phyloP scores from a whole-genome alignment of 2,888 invertebrate genomes.

The Zele albiditarsus region DNA sequence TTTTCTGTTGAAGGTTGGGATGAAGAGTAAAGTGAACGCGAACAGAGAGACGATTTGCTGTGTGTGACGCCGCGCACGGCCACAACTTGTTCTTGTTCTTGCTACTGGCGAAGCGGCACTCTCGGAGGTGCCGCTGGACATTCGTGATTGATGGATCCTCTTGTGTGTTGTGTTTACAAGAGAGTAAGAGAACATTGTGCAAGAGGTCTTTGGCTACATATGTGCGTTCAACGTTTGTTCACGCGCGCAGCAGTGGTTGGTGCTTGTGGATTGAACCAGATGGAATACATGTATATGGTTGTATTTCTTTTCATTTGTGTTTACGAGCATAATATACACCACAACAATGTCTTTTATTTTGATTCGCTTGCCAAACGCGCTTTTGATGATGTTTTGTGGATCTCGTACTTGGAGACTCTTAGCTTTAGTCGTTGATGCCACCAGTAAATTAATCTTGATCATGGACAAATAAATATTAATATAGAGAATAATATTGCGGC shows the following conservation, averaged over 20 bases:
- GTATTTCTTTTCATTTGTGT: slow-evolving; percentile 38
- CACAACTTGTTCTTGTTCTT: slow-evolving; percentile 61
- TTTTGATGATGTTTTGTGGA: slow-evolving; percentile 25
- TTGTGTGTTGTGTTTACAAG: slow-evolving; percentile 54
- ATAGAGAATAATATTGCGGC: slow-evolving; percentile 33
- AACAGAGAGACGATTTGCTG: slow-evolving; percentile 30
- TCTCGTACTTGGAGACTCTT: not conserved
- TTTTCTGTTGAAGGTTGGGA: not conserved
- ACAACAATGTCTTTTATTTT: slow-evolving; percentile 27
- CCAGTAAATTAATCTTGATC: not conserved
- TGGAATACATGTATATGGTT: slow-evolving; percentile 27
- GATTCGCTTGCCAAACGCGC: slow-evolving; percentile 28
- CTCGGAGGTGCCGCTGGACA: slow-evolving; percentile 53
- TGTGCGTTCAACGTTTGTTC: not conserved
- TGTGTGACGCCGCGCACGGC: slow-evolving; percentile 49
- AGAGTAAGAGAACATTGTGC: slow-evolving; percentile 28
- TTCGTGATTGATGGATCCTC: slow-evolving; percentile 70
- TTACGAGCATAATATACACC: slow-evolving; percentile 31
- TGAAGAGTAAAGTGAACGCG: slow-evolving; percentile 21
- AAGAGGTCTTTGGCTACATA: slow-evolving; percentile 56
- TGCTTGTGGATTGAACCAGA: slow-evolving; percentile 16
- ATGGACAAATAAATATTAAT: not conserved
- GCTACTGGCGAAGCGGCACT: slow-evolving; percentile 65
- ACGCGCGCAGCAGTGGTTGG: not conserved
- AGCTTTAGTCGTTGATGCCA: not conserved